Evolutionary conservation across 2,113 vertebrate genomes (phyloP).

Genomic region (Empidonax traillii): DNA sequence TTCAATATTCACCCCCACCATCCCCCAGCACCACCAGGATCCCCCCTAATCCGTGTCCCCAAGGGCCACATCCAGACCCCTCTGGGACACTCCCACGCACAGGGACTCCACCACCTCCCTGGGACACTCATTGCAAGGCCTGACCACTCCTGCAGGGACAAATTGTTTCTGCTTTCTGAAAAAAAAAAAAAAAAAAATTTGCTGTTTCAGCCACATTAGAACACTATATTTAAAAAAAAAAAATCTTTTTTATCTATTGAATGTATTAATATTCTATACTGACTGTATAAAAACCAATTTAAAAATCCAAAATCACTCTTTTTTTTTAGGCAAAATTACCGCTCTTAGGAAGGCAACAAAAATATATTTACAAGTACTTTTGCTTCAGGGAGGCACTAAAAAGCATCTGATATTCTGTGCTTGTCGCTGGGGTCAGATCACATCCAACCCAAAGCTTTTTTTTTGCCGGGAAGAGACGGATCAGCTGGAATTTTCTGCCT

Average conservation of each 20-base stretch:
- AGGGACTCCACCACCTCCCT: background rate
- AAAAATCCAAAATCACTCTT: accelerated
- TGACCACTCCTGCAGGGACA: background rate
- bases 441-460: background rate
- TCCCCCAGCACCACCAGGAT: background rate
- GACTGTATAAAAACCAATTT: background rate
- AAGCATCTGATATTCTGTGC: background rate
- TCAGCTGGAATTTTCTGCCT: background rate
- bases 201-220: too few species aligned
- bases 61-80: background rate
- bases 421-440: background rate
- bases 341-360: background rate
- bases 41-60: background rate
- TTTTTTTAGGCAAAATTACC: background rate
- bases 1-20: accelerated
- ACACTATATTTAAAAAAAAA: too few species aligned
- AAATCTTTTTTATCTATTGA: too few species aligned
- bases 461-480: background rate
- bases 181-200: too few species aligned
- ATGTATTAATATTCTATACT: too few species aligned
- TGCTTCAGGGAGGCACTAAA: background rate
- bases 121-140: background rate
- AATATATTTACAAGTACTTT: background rate
- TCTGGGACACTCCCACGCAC: background rate
- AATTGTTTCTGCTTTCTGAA: background rate